Base-by-base conservation (phyloP, 2,113 vertebrate species). In the Sakesphorus luctuosus region DNA sequence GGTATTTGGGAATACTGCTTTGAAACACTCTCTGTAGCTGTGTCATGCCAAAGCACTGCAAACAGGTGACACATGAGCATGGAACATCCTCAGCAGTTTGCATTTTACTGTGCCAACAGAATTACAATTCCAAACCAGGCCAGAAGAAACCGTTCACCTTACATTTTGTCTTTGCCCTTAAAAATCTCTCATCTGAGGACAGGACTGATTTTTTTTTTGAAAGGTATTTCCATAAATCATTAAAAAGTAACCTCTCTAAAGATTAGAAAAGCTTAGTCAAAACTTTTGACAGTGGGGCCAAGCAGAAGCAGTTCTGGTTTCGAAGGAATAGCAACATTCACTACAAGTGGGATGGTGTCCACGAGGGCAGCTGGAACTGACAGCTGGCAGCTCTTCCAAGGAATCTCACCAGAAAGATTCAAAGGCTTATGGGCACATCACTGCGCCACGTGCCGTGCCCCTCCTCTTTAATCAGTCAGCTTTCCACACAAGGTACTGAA, bases 181-280 rank as follows among this genome's bases (percentile, higher is more conserved):
- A 92, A 58, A 61, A 85, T 47, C 49, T 40, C 75, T 65, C 91
- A 47, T 52, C 58, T 26, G 44, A 91, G 93, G 84, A 52, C 63
- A 74, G 83, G 58, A 90, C 3, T 25, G 26, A 62, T 55, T 73
- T 63, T 85, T 63, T 69, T 52, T 94, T 53, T 28, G 14, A 28
- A 96, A 96, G 68, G 50, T 40, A 80, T 89, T 80, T 90, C 75
- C 67, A 85, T 44, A 93, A 91, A 90, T 91, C 6, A 13, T 91
- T 96, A 96, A 95, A 97, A 98, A 97, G 93, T 35, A 96, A 92
- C 91, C 93, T 96, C 91, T 97, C 84, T 94, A 72, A 89, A 96
- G 96, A 96, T 96, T 97, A 98, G 80, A 98, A 98, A 98, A 98
- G 90, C 85, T 86, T 79, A 95, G 90, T 96, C 79, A 96, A 96